A percentile compares a stretch with the other conserved stretches of the same genome.
These are phyloP conservation scores for Dipus sagitta DNA, from an alignment of 2,797 vertebrate species.

Conservation along the genomic window DNA sequence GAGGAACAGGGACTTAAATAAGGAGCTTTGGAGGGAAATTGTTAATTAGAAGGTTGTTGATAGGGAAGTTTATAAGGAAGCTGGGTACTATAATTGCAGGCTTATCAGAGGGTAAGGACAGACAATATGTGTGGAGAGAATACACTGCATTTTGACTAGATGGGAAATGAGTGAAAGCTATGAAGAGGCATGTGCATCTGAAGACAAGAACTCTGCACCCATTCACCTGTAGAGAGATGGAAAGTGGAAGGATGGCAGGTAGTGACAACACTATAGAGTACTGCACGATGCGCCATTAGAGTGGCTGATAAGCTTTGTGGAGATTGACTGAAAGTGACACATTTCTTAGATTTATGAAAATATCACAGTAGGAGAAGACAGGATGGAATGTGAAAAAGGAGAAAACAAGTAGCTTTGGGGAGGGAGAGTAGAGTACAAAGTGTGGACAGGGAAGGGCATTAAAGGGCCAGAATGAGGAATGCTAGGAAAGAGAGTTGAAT, in stretches of 20 bases:
- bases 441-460: constrained; percentile 4
- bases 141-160: not conserved
- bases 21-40: not conserved
- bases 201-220: not conserved
- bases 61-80: not conserved
- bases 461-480: not conserved
- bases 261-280: not conserved
- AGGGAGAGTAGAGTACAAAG: not conserved
- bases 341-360: not conserved
- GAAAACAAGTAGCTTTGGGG: not conserved
- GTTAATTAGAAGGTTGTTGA: constrained; percentile 1
- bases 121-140: not conserved
- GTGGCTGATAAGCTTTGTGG: not conserved
- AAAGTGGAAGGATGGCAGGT: not conserved
- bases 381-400: not conserved
- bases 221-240: not conserved
- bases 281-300: not conserved
- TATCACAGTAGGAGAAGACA: not conserved
- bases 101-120: not conserved
- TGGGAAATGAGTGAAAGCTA: not conserved
- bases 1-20: not conserved
- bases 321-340: not conserved
- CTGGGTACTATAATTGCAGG: not conserved
- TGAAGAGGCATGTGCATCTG: not conserved
- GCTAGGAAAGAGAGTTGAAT: not conserved